A percentile compares a stretch with the other conserved stretches of the same genome.
Conservation (phyloP, 2,888 invertebrate genomes). For the Vanessa cardui region DNA sequence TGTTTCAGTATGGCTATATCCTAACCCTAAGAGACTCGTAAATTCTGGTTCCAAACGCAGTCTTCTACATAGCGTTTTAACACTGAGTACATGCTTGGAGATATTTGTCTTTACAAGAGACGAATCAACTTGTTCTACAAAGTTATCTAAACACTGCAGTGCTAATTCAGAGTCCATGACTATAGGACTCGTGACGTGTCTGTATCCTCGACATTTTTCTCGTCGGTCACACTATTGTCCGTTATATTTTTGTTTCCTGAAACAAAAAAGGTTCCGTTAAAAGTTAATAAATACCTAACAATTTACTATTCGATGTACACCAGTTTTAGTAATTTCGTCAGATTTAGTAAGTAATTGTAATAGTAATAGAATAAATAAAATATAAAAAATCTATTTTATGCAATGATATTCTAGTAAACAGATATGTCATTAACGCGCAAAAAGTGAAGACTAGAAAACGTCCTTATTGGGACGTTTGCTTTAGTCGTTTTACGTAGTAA, state of each 20-base stretch:
- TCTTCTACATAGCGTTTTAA: conserved; percentile 26
- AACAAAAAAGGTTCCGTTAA: conserved; percentile 42
- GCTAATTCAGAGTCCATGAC: conserved; percentile 54
- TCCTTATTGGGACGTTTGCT: too few relatives aligned
- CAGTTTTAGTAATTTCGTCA: too few relatives aligned
- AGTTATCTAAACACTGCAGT: conserved; percentile 47
- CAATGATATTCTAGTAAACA: too few relatives aligned
- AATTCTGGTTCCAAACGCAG: conserved; percentile 23
- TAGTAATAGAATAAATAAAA: too few relatives aligned
- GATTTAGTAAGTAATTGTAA: too few relatives aligned
- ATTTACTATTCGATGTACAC: not conserved
- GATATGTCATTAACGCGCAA: too few relatives aligned
- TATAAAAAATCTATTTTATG: too few relatives aligned
- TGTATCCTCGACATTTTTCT: conserved; percentile 54
- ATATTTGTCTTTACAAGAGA: conserved; percentile 21
- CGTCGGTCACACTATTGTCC: conserved; percentile 70
- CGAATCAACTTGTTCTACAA: conserved; percentile 41
- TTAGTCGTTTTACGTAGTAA: too few relatives aligned
- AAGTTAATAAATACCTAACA: not conserved
- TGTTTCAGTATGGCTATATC: conserved; percentile 5
- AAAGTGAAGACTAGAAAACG: too few relatives aligned
- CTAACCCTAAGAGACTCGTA: conserved; percentile 20
- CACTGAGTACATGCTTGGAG: conserved; percentile 17
- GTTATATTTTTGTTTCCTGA: conserved; percentile 72
- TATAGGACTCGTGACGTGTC: conserved; percentile 64